Conservation (phyloP, 2,797 vertebrate genomes). For the Pterois miles region DNA sequence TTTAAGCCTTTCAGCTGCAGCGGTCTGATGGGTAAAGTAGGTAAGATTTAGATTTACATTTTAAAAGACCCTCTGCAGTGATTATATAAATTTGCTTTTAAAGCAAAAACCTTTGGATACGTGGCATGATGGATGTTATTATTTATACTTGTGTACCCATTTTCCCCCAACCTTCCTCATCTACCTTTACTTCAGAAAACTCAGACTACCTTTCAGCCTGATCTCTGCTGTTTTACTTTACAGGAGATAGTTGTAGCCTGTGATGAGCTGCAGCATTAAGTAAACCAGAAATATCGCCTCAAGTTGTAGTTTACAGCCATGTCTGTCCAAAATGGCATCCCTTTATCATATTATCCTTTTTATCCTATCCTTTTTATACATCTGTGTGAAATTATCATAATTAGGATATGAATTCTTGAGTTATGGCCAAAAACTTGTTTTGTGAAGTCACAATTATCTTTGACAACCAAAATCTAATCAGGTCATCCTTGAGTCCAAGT, state of each 20-base stretch:
- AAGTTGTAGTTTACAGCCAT: no score
- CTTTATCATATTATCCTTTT: no score
- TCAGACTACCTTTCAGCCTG: not conserved
- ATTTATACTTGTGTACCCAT: not conserved
- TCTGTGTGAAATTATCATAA: no score
- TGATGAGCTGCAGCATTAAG: not conserved
- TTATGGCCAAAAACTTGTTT: no score
- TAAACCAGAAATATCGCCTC: not conserved
- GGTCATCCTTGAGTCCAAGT: no score
- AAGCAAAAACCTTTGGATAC: slow-evolving; percentile 9
- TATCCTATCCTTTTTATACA: no score
- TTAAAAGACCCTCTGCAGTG: slow-evolving; percentile 1
- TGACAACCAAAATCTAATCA: no score
- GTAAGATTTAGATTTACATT: slow-evolving; percentile 26
- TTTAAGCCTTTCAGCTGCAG: slow-evolving; percentile 34
- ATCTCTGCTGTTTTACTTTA: not conserved
- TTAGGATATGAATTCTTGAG: no score
- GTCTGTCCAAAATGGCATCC: no score
- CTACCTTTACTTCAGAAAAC: not conserved
- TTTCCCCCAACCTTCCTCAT: not conserved
- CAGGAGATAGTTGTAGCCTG: not conserved
- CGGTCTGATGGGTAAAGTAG: slow-evolving; percentile 16
- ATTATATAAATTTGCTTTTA: slow-evolving; percentile 23
- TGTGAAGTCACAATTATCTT: no score
- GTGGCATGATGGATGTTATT: not conserved